Base-by-base conservation (phyloP, 2,888 invertebrate species). In the Limnephilus auricula region DNA sequence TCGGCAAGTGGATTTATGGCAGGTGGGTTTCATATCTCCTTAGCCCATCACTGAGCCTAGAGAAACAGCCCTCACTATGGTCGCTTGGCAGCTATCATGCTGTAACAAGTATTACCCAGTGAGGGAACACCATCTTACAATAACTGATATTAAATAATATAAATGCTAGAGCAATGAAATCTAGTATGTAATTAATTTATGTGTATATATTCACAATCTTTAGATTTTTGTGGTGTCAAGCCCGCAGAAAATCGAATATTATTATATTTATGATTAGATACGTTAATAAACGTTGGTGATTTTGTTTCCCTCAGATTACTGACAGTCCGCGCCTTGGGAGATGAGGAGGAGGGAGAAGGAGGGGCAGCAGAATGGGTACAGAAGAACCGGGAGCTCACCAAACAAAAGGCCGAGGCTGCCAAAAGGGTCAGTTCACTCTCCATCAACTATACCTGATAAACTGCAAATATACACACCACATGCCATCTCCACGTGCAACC, bases 321-420 rank as follows among this genome's bases (percentile, higher is more conserved):
- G 93, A 95, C 95, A 0, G 94, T 94, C 1, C 94, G 95, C 0
- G 94, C 96, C 85, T 95, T 98, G 4, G 98, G 97, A 0, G 98
- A 97, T 79, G 97, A 97, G 0, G 97, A 97, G 79, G 98, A 88
- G 97, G 98, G 98, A 86, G 97, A 97, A 25, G 98, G 98, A 93
- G 97, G 98, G 94, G 96, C 97, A 0, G 94, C 95, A 6, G 96
- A 97, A 34, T 99, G 99, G 99, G 98, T 99, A 50, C 96, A 97
- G 93, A 98, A 97, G 94, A 98, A 97, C 93, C 96, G 99, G 18
- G 97, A 97, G 89, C 95, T 98, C 5, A 97, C 98, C 89, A 96
- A 97, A 93, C 98, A 98, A 93, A 98, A 98, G 94, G 97, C 97
- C 93, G 97, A 98, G 94, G 99, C 99, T 0, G 98, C 97, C 31